Conservation (phyloP, 2,797 vertebrate species). For the Pogoniulus pusillus region DNA sequence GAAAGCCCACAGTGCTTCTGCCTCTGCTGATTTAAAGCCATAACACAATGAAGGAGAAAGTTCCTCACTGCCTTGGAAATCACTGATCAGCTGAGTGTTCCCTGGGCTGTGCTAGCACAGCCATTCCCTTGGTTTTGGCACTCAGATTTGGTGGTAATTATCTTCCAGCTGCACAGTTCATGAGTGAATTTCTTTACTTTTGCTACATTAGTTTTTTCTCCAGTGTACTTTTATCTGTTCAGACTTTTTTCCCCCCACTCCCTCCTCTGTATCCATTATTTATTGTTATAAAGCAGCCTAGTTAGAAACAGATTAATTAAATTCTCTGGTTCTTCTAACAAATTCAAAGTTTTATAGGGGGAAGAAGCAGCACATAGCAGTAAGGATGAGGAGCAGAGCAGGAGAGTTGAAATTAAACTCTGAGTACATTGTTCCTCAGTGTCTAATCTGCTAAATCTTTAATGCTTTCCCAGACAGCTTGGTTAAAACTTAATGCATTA, state of each 20-base stretch:
- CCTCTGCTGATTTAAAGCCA: not conserved
- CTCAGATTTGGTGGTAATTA: not conserved
- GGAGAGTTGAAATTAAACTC: conserved; percentile 23
- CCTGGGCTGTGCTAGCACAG: not conserved
- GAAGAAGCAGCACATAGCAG: not conserved
- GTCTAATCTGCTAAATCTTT: conserved; percentile 38
- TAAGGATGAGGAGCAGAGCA: not conserved
- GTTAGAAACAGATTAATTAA: conserved; percentile 2
- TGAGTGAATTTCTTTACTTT: not conserved
- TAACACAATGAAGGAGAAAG: not conserved
- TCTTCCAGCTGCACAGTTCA: not conserved
- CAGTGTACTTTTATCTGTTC: not conserved
- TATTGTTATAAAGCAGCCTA: not conserved
- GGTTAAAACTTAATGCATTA: conserved; percentile 25
- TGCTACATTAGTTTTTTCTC: not conserved
- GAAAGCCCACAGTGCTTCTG: not conserved
- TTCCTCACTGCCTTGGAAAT: conserved; percentile 2
- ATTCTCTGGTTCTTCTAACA: conserved; percentile 16
- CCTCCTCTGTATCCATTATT: not conserved
- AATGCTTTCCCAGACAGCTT: not conserved
- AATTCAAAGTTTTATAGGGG: not conserved
- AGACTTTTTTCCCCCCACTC: not conserved
- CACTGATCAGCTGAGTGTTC: not conserved
- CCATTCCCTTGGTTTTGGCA: not conserved
- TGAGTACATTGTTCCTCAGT: conserved; percentile 4